Evolutionary conservation across 2,797 vertebrate species (phyloP), one percentile per base, ranked within the genome.

Genomic region (Bovichtus diacanthus): DNA sequence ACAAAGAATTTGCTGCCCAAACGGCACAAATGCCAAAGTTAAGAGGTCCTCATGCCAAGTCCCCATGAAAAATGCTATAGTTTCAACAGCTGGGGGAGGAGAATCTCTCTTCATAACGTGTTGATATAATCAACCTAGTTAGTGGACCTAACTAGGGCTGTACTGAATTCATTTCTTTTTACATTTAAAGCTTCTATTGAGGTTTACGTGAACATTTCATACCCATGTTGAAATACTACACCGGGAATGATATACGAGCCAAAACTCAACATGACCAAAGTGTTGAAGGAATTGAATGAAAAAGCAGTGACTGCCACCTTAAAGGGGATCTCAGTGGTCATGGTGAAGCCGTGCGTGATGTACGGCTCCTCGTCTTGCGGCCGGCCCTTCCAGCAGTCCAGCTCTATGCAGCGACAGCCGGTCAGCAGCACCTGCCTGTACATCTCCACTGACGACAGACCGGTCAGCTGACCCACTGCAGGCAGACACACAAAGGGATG

Each of bases 301-400:
- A 6, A 46, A 13, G 50, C 49, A 10, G 47, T 0, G 12, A 6
- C 2, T 1, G 2, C 4, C 60, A 96, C 96, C 95, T 96, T 97
- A 64, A 97, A 97, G 1, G 96, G 88, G 78, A 98, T 97, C 90
- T 98, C 97, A 0, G 97, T 98, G 69, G 97, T 97, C 97, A 98
- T 98, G 81, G 97, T 98, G 92, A 97, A 98, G 2, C 97, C 97
- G 0, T 98, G 97, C 0, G 97, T 98, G 89, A 98, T 98, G 90
- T 97, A 95, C 1, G 97, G 97, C 70, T 98, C 97, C 80, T 98
- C 97, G 2, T 98, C 97, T 0, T 92, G 95, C 0, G 93, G 95
- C 6, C 96, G 95, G 19, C 97, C 97, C 73, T 97, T 97, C 97
- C 97, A 98, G 87, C 97, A 97, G 78, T 97, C 97, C 82, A 98